These are phyloP conservation scores for Toxostoma redivivum DNA, from an alignment of 2,113 vertebrate species.

Conservation along the genomic window DNA sequence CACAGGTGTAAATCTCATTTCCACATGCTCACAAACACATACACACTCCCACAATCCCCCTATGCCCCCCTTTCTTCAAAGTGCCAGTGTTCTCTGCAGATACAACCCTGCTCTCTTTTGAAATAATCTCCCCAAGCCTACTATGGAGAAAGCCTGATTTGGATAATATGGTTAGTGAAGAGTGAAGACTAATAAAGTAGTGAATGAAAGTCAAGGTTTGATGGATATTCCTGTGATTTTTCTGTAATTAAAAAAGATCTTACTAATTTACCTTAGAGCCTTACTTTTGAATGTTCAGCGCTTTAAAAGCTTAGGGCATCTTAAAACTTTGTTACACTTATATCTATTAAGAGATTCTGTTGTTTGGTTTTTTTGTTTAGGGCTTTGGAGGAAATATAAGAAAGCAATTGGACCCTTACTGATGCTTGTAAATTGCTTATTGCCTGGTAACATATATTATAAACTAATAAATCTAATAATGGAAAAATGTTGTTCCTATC, in stretches of 20 bases:
- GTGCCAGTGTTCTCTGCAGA: not conserved
- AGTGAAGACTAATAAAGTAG: not conserved
- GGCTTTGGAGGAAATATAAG: not conserved
- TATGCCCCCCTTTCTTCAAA: not conserved
- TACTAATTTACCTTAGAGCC: not conserved
- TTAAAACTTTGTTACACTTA: not conserved
- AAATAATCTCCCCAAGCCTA: not conserved
- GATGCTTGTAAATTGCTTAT: not conserved
- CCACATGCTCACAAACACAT: not conserved
- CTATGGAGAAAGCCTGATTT: not conserved
- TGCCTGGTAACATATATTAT: not conserved
- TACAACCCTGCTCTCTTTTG: not conserved
- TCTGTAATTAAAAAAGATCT: not conserved
- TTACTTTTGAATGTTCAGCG: not conserved
- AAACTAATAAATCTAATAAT: slow-evolving; percentile 42
- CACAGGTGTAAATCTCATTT: not conserved
- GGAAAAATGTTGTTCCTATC: not conserved
- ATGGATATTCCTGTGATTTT: not conserved
- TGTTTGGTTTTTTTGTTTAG: not conserved
- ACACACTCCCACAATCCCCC: not conserved
- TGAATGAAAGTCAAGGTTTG: not conserved
- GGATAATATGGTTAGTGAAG: not conserved
- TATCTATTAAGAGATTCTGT: not conserved
- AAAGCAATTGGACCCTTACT: not conserved
- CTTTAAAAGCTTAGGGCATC: not conserved